Conservation (phyloP, 1,140 invertebrate genomes). For the Danaus plexippus region DNA sequence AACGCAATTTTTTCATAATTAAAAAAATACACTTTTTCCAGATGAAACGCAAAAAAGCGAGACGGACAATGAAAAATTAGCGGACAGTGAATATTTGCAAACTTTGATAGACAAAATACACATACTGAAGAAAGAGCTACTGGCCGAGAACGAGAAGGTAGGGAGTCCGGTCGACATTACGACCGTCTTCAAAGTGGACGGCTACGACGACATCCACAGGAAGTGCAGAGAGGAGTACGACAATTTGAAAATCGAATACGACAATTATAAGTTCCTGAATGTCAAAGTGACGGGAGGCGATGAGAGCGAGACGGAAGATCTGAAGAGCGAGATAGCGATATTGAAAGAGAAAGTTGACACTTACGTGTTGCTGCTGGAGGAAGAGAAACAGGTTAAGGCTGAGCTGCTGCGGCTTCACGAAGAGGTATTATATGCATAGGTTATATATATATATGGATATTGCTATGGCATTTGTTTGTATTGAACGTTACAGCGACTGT, state of each 20-base stretch:
- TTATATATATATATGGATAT: too few species aligned
- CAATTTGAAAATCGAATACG: constrained; percentile 50
- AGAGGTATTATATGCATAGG: constrained; percentile 58
- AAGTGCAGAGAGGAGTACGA: constrained; percentile 66
- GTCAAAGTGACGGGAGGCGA: constrained; percentile 31
- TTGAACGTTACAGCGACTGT: too few species aligned
- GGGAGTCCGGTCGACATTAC: constrained; percentile 71
- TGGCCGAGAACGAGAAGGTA: constrained; percentile 69
- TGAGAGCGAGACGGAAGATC: constrained; percentile 62
- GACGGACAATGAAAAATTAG: constrained; percentile 62
- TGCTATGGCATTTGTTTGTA: too few species aligned
- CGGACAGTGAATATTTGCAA: constrained; percentile 62
- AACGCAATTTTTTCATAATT: too few species aligned
- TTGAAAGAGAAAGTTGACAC: constrained; percentile 75
- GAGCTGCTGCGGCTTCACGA: constrained; percentile 75
- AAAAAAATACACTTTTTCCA: constrained; percentile 19
- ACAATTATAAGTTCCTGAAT: constrained; percentile 43
- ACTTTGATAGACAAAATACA: constrained; percentile 73
- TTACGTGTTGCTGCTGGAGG: constrained; percentile 44
- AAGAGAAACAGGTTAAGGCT: constrained; percentile 75
- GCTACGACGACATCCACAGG: constrained; percentile 50
- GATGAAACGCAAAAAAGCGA: constrained; percentile 51
- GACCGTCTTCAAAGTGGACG: constrained; percentile 66
- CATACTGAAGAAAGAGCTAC: constrained; percentile 71
- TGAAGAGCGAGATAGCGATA: constrained; percentile 75